Evolutionary conservation across 2,113 vertebrate species (phyloP).

Genomic region (Dicentrarchus labrax): DNA sequence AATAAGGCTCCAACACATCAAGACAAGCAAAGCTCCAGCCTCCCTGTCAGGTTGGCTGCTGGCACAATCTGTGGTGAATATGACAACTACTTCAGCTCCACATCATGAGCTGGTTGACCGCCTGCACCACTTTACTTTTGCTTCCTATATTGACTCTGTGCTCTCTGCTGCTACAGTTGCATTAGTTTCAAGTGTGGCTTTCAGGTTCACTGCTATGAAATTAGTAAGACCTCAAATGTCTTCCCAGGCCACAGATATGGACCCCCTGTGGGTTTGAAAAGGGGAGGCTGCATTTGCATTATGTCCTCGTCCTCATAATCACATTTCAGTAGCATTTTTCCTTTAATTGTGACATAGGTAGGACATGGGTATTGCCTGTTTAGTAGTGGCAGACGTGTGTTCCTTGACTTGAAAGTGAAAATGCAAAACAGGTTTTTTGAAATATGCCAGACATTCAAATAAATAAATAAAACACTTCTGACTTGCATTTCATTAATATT

Average conservation of each 20-base stretch:
- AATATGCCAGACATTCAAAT: constrained; percentile 5
- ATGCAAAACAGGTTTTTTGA: constrained; percentile 9
- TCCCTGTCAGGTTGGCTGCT: background rate
- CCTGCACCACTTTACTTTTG: background rate
- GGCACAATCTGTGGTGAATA: background rate
- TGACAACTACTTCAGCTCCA: background rate
- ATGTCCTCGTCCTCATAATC: background rate
- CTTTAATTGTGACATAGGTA: background rate
- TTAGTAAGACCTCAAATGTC: background rate
- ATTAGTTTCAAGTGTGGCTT: constrained; percentile 9
- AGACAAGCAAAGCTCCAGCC: background rate
- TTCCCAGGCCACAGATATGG: background rate
- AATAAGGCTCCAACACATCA: background rate
- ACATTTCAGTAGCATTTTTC: constrained; percentile 3
- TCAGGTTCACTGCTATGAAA: background rate
- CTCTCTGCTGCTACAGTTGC: background rate
- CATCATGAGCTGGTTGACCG: background rate
- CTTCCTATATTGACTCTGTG: background rate
- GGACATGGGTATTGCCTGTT: background rate
- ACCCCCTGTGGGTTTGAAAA: background rate
- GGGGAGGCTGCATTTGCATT: background rate
- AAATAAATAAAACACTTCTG: background rate
- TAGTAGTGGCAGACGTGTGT: background rate
- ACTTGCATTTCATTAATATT: constrained; percentile 23
- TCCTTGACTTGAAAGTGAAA: constrained; percentile 2